A percentile compares a stretch with the other conserved stretches of the same genome.
phyloP scores from a whole-genome alignment of 2,888 invertebrate genomes.

The Serripes groenlandicus region DNA sequence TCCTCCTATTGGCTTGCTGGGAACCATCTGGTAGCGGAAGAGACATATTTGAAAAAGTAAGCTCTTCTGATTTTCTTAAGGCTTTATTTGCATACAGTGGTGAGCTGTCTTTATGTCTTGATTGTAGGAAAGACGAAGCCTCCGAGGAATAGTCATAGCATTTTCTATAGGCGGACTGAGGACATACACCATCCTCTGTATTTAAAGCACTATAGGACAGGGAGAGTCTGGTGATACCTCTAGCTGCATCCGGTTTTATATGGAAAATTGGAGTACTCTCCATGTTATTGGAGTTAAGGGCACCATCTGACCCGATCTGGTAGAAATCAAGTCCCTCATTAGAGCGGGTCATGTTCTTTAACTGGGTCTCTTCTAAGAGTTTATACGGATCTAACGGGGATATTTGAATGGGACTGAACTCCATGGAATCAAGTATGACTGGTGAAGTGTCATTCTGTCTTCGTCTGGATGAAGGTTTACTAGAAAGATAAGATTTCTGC shows the following conservation, averaged over 20 bases:
- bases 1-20: neutral
- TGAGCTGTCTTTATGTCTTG: neutral
- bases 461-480: neutral
- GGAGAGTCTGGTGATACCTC: slow-evolving; percentile 59
- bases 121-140: slow-evolving; percentile 19
- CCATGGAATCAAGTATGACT: neutral
- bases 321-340: neutral
- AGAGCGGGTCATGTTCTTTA: neutral
- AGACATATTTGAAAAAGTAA: slow-evolving; percentile 58
- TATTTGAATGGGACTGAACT: slow-evolving; percentile 49
- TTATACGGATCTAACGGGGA: slow-evolving; percentile 75
- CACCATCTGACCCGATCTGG: slow-evolving; percentile 14
- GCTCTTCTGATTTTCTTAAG: slow-evolving; percentile 13
- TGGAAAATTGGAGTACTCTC: slow-evolving; percentile 34
- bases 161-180: neutral
- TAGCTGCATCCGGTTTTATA: slow-evolving; percentile 44
- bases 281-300: neutral
- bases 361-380: slow-evolving; percentile 70
- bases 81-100: neutral
- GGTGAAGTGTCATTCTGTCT: neutral
- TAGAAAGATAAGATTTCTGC: neutral
- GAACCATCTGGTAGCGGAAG: slow-evolving; percentile 60
- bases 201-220: slow-evolving; percentile 48
- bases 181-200: neutral
- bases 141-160: slow-evolving; percentile 34